Base-by-base conservation (phyloP, 2,113 vertebrate species). In the Ictalurus furcatus region DNA sequence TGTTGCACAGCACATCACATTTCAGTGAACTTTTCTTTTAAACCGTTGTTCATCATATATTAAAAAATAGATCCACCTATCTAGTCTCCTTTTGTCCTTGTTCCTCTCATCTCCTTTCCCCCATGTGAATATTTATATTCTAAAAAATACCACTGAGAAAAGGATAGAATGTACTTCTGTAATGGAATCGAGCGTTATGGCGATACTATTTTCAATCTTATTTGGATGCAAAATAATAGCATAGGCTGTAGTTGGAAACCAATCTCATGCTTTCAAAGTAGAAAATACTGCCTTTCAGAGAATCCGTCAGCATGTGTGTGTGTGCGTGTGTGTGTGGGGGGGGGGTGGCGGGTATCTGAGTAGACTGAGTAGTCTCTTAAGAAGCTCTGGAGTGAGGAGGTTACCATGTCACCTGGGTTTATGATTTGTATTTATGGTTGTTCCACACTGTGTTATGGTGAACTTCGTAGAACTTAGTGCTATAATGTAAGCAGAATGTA, bases 121-220 rank as follows among this genome's bases (percentile, higher is more conserved):
- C 9, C 63, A 14, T 65, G 71, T 8, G 19, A 88, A 48, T 89
- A 89, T 59, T 89, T 74, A 90, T 91, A 87, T 90, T 90, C 87
- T 87, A 58, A 90, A 90, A 90, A 87, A 81, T 82, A 83, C 87
- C 89, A 89, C 87, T 91, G 88, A 89, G 87, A 81, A 52, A 82
- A 83, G 59, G 80, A 86, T 85, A 86, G 69, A 90, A 89, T 90
- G 89, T 80, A 89, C 90, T 92, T 74, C 86, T 88, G 78, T 90
- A 90, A 90, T 92, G 89, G 86, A 89, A 90, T 90, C 91, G 88
- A 63, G 61, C 89, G 90, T 92, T 90, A 88, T 90, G 79, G 83
- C 80, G 88, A 86, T 89, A 90, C 76, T 80, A 84, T 91, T 90
- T 90, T 89, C 88, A 91, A 84, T 90, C 89, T 88, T 92, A 92